Percentiles rank a stretch among this genome's conserved stretches.
Conservation (phyloP, 1,140 invertebrate species). For the Leptopilina boulardi region DNA sequence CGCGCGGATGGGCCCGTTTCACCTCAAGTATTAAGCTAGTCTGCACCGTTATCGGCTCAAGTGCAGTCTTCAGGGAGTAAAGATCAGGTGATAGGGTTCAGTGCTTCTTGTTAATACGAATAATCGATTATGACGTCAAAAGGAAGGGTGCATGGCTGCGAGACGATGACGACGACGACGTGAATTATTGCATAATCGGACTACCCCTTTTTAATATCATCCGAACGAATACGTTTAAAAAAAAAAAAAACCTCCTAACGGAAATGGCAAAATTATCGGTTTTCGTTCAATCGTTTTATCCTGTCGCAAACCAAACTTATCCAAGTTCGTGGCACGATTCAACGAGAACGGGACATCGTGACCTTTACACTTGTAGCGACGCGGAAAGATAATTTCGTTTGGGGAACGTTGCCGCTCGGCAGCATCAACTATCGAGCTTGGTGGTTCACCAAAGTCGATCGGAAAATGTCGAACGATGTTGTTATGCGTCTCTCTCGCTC, state of each 20-base stretch:
- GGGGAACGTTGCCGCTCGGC: constrained; percentile 6
- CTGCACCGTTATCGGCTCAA: constrained; percentile 35
- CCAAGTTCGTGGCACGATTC: constrained; percentile 43
- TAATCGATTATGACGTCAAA: constrained; percentile 57
- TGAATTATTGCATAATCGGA: constrained; percentile 49
- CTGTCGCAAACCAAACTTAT: constrained; percentile 60
- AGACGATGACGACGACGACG: constrained; percentile 29
- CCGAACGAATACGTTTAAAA: constrained; percentile 45
- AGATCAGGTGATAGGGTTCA: constrained; percentile 53
- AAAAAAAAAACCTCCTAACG: constrained; percentile 37
- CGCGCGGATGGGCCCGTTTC: not conserved
- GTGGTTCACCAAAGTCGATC: constrained; percentile 24
- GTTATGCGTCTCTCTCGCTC: not conserved
- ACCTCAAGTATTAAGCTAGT: not conserved
- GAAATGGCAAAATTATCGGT: constrained; percentile 64
- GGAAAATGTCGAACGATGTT: constrained; percentile 27
- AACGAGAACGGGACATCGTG: constrained; percentile 53
- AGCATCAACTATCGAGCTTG: not conserved
- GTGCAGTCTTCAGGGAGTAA: constrained; percentile 35
- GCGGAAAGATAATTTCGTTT: constrained; percentile 58
- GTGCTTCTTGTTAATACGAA: constrained; percentile 45
- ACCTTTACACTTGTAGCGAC: constrained; percentile 47
- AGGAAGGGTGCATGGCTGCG: not conserved
- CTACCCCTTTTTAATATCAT: constrained; percentile 35
- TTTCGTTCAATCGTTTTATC: constrained; percentile 58